These are phyloP conservation scores for Micrasema minimum DNA, from an alignment of 1,140 invertebrate species.

Conservation along the genomic window DNA sequence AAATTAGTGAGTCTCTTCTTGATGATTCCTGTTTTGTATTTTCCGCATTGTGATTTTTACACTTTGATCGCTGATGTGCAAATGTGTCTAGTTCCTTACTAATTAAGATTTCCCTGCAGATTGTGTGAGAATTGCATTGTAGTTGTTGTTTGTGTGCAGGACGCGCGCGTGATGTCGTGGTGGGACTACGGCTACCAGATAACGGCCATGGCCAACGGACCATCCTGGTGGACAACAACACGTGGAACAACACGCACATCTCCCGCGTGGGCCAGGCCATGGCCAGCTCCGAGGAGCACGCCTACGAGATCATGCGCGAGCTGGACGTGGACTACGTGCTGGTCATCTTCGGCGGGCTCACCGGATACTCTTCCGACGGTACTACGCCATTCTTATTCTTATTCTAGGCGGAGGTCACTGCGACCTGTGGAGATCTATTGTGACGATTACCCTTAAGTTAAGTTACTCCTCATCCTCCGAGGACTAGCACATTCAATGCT, in stretches of 20 bases:
- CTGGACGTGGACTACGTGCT: conserved; percentile 98
- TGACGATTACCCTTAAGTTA: too few species aligned
- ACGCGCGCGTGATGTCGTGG: conserved; percentile 98
- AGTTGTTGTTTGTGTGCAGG: conserved; percentile 65
- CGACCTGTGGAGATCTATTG: too few species aligned
- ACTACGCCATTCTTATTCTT: too few species aligned
- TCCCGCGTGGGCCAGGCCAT: conserved; percentile 97
- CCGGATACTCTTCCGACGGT: conserved; percentile 98
- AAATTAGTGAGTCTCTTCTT: conserved; percentile 24
- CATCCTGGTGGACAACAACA: conserved; percentile 99
- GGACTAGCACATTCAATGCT: too few species aligned
- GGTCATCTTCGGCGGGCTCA: conserved; percentile 97
- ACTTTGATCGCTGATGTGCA: conserved; percentile 55
- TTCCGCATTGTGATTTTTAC: conserved; percentile 46
- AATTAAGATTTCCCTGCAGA: too few species aligned
- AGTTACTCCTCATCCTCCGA: too few species aligned
- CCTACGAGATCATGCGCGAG: conserved; percentile 97
- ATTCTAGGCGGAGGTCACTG: too few species aligned
- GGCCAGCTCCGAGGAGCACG: conserved; percentile 95
- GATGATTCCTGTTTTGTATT: conserved; percentile 29
- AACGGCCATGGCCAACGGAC: conserved; percentile 99
- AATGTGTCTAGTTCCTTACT: neutral
- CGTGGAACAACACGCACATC: conserved; percentile 99
- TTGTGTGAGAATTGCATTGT: neutral
- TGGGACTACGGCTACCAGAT: conserved; percentile 99